These are phyloP conservation scores for Leptogaster cylindrica DNA, from an alignment of 2,888 invertebrate species.

Conservation along the genomic window DNA sequence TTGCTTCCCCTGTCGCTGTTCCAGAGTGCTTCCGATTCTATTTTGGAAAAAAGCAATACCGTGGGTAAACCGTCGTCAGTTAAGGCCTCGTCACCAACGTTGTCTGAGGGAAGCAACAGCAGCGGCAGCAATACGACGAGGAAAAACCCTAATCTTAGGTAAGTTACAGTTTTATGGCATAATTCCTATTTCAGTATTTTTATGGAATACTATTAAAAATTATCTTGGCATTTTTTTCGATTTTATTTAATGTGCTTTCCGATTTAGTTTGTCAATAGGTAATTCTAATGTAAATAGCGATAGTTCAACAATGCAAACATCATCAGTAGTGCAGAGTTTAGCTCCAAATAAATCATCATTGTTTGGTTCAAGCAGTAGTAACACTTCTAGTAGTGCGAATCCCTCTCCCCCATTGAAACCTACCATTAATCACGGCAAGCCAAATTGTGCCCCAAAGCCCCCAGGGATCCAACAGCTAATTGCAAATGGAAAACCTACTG, in stretches of 20 bases:
- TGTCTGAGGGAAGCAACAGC: constrained; percentile 56
- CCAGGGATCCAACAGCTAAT: constrained; percentile 65
- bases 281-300: constrained; percentile 59
- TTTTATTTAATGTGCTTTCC: constrained; percentile 27
- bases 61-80: constrained; percentile 51
- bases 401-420: constrained; percentile 52
- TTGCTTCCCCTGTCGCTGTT: constrained; percentile 50
- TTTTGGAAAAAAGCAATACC: constrained; percentile 61
- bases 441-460: constrained; percentile 84
- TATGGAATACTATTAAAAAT: not conserved
- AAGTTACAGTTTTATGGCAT: constrained; percentile 6
- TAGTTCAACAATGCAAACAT: constrained; percentile 51
- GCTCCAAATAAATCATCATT: constrained; percentile 60
- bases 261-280: constrained; percentile 59
- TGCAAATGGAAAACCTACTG: constrained; percentile 61
- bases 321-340: constrained; percentile 52
- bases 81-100: constrained; percentile 58
- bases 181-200: not conserved
- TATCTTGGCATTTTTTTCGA: not conserved
- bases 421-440: constrained; percentile 74
- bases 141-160: constrained; percentile 45
- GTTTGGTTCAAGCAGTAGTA: constrained; percentile 53
- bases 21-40: constrained; percentile 70
- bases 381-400: constrained; percentile 3
- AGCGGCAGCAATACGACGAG: constrained; percentile 47